A percentile compares a stretch with the other conserved stretches of the same genome.
Conservation (phyloP, 1,140 invertebrate species). For the Armadillidium nasatum region DNA sequence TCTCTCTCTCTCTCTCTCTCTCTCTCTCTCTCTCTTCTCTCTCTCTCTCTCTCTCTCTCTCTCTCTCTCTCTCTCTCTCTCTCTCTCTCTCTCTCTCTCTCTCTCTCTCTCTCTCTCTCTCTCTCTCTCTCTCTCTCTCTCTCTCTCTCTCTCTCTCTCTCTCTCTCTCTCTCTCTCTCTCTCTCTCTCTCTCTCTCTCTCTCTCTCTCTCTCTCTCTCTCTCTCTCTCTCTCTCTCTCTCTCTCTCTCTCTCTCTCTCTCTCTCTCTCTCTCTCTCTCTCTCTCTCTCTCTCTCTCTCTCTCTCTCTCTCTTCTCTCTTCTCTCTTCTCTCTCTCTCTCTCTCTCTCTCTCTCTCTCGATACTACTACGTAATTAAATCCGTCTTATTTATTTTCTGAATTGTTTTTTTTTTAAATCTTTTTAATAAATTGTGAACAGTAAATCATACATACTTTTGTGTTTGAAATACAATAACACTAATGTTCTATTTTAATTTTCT, state of each 20-base stretch:
- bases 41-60: not conserved
- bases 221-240: not conserved
- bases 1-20: too few species aligned
- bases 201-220: too few species aligned
- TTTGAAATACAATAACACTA: not conserved
- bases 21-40: too few species aligned
- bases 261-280: not conserved
- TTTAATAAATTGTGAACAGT: not conserved
- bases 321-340: constrained; percentile 16
- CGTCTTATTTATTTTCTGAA: not conserved
- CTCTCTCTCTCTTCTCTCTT: constrained; percentile 1
- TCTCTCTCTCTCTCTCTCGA: constrained; percentile 17
- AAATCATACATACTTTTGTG: not conserved
- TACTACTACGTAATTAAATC: too few species aligned
- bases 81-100: not conserved
- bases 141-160: constrained; percentile 16
- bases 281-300: not conserved
- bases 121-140: constrained; percentile 1
- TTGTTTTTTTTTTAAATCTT: not conserved
- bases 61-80: not conserved
- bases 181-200: too few species aligned
- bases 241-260: not conserved
- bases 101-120: not conserved
- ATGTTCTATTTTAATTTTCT: not conserved
- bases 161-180: constrained; percentile 17